Conservation (phyloP, 1,140 invertebrate genomes). For the Drosophila nebulosa region DNA sequence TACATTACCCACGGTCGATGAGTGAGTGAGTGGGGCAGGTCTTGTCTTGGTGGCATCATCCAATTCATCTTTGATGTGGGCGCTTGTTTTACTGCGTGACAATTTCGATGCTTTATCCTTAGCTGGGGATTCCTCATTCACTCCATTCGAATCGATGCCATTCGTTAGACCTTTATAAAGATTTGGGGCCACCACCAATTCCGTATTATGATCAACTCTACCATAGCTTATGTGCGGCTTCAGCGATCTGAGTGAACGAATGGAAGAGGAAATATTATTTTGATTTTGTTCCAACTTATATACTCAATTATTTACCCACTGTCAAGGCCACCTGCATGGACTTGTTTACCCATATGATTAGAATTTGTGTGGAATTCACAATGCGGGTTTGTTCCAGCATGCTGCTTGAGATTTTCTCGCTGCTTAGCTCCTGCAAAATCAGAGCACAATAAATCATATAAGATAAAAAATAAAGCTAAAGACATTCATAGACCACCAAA, state of each 20-base stretch:
- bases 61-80: slow-evolving; percentile 48
- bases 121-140: slow-evolving; percentile 9
- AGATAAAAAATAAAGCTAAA: not conserved
- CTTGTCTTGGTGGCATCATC: not conserved
- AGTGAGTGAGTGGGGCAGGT: slow-evolving; percentile 40
- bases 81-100: slow-evolving; percentile 58
- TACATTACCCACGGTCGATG: slow-evolving; percentile 57
- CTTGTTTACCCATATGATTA: slow-evolving; percentile 82
- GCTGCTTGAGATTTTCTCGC: slow-evolving; percentile 81
- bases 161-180: slow-evolving; percentile 63
- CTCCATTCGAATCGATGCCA: slow-evolving; percentile 26
- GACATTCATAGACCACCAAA: not conserved
- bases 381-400: slow-evolving; percentile 82
- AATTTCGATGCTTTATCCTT: slow-evolving; percentile 27
- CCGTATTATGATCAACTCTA: slow-evolving; percentile 74
- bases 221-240: slow-evolving; percentile 70
- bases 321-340: slow-evolving; percentile 81
- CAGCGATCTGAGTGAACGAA: slow-evolving; percentile 54
- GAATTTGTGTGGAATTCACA: slow-evolving; percentile 81
- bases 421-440: slow-evolving; percentile 80
- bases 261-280: not conserved
- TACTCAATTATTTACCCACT: slow-evolving; percentile 80
- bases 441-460: not conserved
- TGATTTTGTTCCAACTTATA: not conserved
- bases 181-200: slow-evolving; percentile 75